Percentiles rank a stretch among this genome's conserved stretches.
Evolutionary conservation across 2,888 invertebrate species (phyloP).

Genomic region (Calliopum simillimum): DNA sequence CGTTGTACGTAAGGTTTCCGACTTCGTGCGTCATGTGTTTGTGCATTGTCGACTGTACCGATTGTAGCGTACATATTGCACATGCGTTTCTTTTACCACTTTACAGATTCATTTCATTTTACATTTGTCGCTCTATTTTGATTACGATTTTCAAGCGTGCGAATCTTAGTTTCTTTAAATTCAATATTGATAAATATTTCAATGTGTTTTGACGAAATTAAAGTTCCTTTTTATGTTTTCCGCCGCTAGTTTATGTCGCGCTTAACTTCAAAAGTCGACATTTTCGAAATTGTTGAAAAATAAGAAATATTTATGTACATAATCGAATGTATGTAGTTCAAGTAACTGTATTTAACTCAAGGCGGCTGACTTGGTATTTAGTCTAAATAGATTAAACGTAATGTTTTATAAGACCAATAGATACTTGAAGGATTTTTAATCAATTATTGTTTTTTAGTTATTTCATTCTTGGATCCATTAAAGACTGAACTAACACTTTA

Average conservation of each 20-base stretch:
- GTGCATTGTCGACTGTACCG: slow-evolving; percentile 32
- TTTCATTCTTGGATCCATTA: slow-evolving; percentile 17
- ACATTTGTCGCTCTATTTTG: slow-evolving; percentile 39
- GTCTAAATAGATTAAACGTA: not conserved
- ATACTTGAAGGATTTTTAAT: slow-evolving; percentile 20
- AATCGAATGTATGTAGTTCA: slow-evolving; percentile 41
- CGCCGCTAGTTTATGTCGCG: not conserved
- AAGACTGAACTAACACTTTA: not conserved
- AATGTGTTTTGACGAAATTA: slow-evolving; percentile 40
- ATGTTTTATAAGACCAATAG: not conserved
- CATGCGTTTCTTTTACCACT: slow-evolving; percentile 18
- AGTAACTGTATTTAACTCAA: slow-evolving; percentile 49
- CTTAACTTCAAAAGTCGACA: slow-evolving; percentile 32
- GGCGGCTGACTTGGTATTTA: slow-evolving; percentile 23
- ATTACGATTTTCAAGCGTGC: slow-evolving; percentile 31
- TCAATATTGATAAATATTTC: slow-evolving; percentile 43
- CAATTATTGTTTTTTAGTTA: slow-evolving; percentile 7
- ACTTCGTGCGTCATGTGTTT: slow-evolving; percentile 21
- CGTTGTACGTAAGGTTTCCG: slow-evolving; percentile 15
- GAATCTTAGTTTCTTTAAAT: slow-evolving; percentile 20
- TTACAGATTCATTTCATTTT: slow-evolving; percentile 15
- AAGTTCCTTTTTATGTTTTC: slow-evolving; percentile 29
- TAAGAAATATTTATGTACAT: not conserved
- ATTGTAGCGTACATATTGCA: not conserved
- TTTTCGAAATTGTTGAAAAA: slow-evolving; percentile 34